phyloP scores from a whole-genome alignment of 2,797 vertebrate species.

The Otolemur crassicaudatus region DNA sequence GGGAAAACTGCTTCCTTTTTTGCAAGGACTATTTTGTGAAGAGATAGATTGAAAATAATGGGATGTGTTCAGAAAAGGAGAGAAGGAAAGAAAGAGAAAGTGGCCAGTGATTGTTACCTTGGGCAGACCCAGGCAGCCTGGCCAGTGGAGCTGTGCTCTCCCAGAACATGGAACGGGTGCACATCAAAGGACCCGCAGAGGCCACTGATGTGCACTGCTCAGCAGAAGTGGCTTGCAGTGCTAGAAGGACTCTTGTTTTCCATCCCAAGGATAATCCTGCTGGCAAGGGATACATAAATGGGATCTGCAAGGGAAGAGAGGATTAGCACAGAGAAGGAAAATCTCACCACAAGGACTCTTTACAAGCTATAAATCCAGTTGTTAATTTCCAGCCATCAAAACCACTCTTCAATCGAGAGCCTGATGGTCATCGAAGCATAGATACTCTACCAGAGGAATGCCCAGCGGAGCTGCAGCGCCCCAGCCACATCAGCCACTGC shows the following conservation, averaged over 20 bases:
- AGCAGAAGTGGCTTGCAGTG: slow-evolving; percentile 53
- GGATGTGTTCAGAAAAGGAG: slow-evolving; percentile 15
- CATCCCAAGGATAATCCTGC: slow-evolving; percentile 80
- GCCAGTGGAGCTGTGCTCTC: background rate
- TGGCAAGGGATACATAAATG: slow-evolving; percentile 81
- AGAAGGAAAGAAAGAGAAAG: slow-evolving; percentile 6
- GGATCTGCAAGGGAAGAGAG: slow-evolving; percentile 83
- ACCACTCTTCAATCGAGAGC: slow-evolving; percentile 80
- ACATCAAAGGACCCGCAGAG: slow-evolving; percentile 69
- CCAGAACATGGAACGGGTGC: background rate
- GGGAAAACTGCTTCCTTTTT: slow-evolving; percentile 30
- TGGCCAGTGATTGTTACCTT: background rate
- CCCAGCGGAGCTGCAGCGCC: slow-evolving; percentile 56
- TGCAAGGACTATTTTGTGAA: background rate
- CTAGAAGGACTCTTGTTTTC: slow-evolving; percentile 76
- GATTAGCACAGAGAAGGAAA: slow-evolving; percentile 81
- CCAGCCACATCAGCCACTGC: slow-evolving; percentile 51
- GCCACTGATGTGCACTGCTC: background rate
- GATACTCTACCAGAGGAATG: slow-evolving; percentile 66
- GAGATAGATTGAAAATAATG: background rate
- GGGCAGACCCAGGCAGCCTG: background rate
- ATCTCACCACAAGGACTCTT: slow-evolving; percentile 84
- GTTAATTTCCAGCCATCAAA: slow-evolving; percentile 89
- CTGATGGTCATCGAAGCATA: slow-evolving; percentile 74
- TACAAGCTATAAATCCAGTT: slow-evolving; percentile 88